These are phyloP conservation scores for Brachypteracias leptosomus DNA, from an alignment of 2,113 vertebrate species.

Conservation along the genomic window DNA sequence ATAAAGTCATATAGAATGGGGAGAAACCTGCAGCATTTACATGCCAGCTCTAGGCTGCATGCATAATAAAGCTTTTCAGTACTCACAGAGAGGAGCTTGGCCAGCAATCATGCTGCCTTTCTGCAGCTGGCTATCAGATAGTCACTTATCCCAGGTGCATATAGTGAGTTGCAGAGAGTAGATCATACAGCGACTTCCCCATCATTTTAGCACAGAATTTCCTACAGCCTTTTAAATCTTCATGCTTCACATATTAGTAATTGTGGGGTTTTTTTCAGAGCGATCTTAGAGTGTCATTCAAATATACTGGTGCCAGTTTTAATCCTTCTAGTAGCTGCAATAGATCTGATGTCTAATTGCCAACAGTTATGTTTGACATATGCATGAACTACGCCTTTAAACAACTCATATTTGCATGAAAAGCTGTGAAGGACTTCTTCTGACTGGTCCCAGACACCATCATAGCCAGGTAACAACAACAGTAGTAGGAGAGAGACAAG, in stretches of 20 bases:
- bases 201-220: neutral
- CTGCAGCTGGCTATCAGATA: neutral
- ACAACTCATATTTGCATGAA: neutral
- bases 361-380: neutral
- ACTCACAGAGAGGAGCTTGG: neutral
- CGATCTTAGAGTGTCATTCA: neutral
- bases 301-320: neutral
- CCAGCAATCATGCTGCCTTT: neutral
- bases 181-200: too few relatives aligned
- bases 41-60: neutral
- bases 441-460: neutral
- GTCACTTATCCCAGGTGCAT: neutral
- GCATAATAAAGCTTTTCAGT: neutral
- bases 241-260: neutral
- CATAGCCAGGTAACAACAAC: neutral
- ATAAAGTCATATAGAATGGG: neutral
- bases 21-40: neutral
- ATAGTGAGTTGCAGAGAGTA: neutral
- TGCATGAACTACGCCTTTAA: neutral
- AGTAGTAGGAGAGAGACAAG: neutral
- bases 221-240: neutral
- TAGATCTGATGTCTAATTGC: neutral
- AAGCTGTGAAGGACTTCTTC: neutral
- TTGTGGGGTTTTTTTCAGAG: neutral
- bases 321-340: neutral